Percentiles rank a stretch among this genome's conserved stretches.
phyloP scores from a whole-genome alignment of 2,888 invertebrate species.

The Dynastes hyllus region DNA sequence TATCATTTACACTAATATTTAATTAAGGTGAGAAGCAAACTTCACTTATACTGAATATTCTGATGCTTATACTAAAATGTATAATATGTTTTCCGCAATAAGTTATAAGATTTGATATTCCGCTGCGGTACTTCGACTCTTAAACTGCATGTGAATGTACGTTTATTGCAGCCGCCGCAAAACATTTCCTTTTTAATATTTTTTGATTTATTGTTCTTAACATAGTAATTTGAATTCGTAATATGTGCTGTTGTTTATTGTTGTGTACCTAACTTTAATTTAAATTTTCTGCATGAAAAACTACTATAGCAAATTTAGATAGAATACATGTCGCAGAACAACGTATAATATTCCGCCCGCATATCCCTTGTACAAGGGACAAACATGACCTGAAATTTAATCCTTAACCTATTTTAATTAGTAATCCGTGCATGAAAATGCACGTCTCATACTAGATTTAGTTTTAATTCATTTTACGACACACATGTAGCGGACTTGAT shows the following conservation, averaged over 20 bases:
- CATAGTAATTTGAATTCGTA: no score
- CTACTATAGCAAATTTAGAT: neutral
- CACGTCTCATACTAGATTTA: conserved; percentile 37
- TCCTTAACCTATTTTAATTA: conserved; percentile 42
- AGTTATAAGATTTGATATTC: no score
- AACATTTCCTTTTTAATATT: no score
- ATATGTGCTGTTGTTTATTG: neutral
- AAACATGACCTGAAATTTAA: conserved; percentile 46
- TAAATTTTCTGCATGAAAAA: conserved; percentile 22
- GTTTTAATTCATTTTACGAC: conserved; percentile 25
- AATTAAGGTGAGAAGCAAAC: no score
- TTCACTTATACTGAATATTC: no score
- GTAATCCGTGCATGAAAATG: conserved; percentile 39
- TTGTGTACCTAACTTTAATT: conserved; percentile 20
- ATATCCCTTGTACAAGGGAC: conserved; percentile 2
- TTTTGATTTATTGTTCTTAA: no score
- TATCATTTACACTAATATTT: no score
- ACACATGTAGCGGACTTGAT: conserved; percentile 16
- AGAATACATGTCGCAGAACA: neutral
- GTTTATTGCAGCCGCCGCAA: no score
- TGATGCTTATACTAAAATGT: no score
- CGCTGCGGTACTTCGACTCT: no score
- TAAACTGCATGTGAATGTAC: no score
- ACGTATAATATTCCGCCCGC: conserved; percentile 30
- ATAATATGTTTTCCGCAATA: no score